Evolutionary conservation across 1,140 invertebrate genomes (phyloP).

Genomic region (Zaprionus camerounensis): DNA sequence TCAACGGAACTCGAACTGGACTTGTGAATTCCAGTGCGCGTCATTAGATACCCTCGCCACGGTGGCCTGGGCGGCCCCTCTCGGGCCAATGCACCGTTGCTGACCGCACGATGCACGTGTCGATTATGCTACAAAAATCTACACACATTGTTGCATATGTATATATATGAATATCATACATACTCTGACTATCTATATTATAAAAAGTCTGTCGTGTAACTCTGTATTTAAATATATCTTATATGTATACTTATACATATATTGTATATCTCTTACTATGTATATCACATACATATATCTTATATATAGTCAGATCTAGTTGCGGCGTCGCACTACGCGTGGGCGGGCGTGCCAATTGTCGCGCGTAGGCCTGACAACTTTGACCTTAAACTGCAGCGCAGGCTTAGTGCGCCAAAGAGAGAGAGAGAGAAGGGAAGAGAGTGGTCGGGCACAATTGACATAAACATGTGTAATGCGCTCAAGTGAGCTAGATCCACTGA

Average conservation of each 20-base stretch:
- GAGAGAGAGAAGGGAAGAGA: background rate
- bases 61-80: background rate
- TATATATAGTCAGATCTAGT: slow-evolving; percentile 9
- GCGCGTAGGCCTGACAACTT: slow-evolving; percentile 48
- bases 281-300: background rate
- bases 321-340: slow-evolving; percentile 50
- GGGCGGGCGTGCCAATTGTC: slow-evolving; percentile 75
- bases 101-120: slow-evolving; percentile 30
- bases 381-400: slow-evolving; percentile 69
- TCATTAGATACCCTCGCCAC: slow-evolving; percentile 54
- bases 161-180: background rate
- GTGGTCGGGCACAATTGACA: slow-evolving; percentile 66
- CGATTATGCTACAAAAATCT: background rate
- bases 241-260: background rate
- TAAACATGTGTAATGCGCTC: slow-evolving; percentile 79
- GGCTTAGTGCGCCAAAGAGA: background rate
- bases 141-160: background rate
- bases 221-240: too few species aligned
- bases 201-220: too few species aligned
- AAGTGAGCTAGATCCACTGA: slow-evolving; percentile 67
- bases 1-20: slow-evolving; percentile 61
- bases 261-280: background rate
- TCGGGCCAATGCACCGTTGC: slow-evolving; percentile 66
- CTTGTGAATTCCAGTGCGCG: slow-evolving; percentile 48
- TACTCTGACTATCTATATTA: too few species aligned